phyloP scores from a whole-genome alignment of 2,888 invertebrate genomes.

The Exephanes ischioxanthus region DNA sequence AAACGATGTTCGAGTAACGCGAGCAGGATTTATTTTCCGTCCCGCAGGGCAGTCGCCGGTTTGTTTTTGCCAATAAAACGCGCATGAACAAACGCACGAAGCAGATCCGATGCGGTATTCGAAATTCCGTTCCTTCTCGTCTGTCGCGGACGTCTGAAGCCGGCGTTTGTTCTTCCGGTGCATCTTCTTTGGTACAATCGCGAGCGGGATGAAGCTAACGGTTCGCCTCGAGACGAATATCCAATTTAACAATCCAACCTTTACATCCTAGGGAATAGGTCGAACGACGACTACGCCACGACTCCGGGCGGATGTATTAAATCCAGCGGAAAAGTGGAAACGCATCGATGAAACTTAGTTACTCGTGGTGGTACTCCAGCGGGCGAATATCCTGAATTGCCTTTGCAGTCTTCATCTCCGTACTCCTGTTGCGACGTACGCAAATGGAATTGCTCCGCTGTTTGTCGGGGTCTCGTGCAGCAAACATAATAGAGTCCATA shows the following conservation, averaged over 20 bases:
- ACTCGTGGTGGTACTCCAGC: slow-evolving; percentile 66
- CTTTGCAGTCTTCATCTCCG: slow-evolving; percentile 63
- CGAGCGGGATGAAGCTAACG: slow-evolving; percentile 10
- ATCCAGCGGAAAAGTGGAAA: slow-evolving; percentile 60
- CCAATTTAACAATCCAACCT: slow-evolving; percentile 56
- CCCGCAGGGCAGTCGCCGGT: neutral
- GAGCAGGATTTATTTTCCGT: neutral
- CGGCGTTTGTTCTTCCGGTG: neutral
- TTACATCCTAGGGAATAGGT: slow-evolving; percentile 8
- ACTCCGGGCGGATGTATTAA: slow-evolving; percentile 62
- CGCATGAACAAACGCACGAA: neutral
- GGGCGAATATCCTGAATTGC: slow-evolving; percentile 34
- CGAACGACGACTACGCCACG: neutral
- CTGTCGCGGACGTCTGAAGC: neutral
- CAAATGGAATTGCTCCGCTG: slow-evolving; percentile 69
- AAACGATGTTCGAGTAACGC: neutral
- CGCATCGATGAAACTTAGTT: slow-evolving; percentile 72
- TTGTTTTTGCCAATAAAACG: neutral
- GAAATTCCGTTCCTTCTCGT: neutral
- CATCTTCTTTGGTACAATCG: slow-evolving; percentile 1
- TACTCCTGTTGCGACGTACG: slow-evolving; percentile 57
- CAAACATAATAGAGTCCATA: neutral
- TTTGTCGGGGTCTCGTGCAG: slow-evolving; percentile 68
- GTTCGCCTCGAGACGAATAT: slow-evolving; percentile 58
- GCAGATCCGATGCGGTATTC: neutral